phyloP scores from a whole-genome alignment of 2,113 vertebrate species.

The Eudorcas thomsonii region DNA sequence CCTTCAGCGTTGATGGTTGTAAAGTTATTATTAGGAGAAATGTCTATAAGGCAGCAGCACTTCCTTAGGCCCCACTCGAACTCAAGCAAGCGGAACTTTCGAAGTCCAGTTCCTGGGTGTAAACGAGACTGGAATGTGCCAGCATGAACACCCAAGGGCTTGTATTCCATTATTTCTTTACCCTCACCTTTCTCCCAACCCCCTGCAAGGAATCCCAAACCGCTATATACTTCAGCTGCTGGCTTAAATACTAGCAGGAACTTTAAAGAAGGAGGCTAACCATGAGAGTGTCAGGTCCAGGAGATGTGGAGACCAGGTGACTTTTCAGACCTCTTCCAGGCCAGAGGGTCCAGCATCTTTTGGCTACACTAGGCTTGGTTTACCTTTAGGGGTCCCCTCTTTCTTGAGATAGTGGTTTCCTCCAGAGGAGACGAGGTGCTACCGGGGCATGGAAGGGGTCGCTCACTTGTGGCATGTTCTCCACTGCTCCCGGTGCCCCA shows the following conservation, averaged over 20 bases:
- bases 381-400: not conserved
- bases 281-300: not conserved
- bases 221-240: not conserved
- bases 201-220: not conserved
- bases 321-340: not conserved
- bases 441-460: not conserved
- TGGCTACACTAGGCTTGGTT: not conserved
- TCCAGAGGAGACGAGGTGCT: not conserved
- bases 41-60: not conserved
- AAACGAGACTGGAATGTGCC: not conserved
- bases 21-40: not conserved
- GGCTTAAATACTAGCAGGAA: not conserved
- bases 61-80: not conserved
- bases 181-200: not conserved
- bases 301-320: not conserved
- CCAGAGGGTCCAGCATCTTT: not conserved
- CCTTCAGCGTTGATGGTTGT: not conserved
- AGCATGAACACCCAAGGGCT: not conserved
- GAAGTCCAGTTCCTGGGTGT: not conserved
- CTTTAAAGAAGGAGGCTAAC: not conserved
- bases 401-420: not conserved
- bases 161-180: not conserved
- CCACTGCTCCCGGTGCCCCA: not conserved
- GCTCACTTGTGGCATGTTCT: not conserved
- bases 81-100: not conserved